Percentiles rank a stretch among this genome's conserved stretches.
phyloP scores from a whole-genome alignment of 2,888 invertebrate species.

The Maniola hyperantus region DNA sequence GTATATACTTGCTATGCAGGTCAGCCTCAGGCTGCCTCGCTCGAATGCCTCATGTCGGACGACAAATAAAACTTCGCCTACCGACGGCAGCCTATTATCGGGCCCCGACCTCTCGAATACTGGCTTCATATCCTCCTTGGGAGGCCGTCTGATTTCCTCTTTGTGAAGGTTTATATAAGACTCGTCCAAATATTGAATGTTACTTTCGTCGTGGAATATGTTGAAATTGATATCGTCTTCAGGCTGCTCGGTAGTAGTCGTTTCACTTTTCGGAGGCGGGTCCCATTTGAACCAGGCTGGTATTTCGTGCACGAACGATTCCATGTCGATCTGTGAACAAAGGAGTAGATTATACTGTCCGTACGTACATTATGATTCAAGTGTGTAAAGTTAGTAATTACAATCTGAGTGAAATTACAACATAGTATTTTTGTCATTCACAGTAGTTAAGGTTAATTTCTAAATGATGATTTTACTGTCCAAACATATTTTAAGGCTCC shows the following conservation, averaged over 20 bases:
- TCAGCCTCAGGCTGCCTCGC: slow-evolving; percentile 84
- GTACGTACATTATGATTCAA: no score
- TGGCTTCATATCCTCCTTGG: slow-evolving; percentile 65
- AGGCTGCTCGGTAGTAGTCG: slow-evolving; percentile 68
- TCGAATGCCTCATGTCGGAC: slow-evolving; percentile 85
- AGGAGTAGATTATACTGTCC: not conserved
- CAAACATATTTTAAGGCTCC: no score
- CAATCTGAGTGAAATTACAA: no score
- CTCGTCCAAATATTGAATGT: slow-evolving; percentile 75
- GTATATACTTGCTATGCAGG: slow-evolving; percentile 87
- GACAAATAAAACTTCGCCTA: slow-evolving; percentile 82
- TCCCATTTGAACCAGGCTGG: slow-evolving; percentile 79
- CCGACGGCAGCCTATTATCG: slow-evolving; percentile 68
- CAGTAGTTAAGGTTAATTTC: no score
- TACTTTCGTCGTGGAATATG: slow-evolving; percentile 73
- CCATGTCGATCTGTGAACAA: slow-evolving; percentile 70
- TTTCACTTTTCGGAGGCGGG: slow-evolving; percentile 67
- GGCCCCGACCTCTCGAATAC: slow-evolving; percentile 70
- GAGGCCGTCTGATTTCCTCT: slow-evolving; percentile 72
- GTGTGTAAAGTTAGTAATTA: no score
- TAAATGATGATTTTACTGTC: no score
- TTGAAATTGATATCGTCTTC: slow-evolving; percentile 72
- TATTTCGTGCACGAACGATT: slow-evolving; percentile 65
- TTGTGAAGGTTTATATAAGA: slow-evolving; percentile 74
- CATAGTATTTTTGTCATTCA: no score